Conservation (phyloP, 2,888 invertebrate genomes). For the Lasioglossum pauxillum region DNA sequence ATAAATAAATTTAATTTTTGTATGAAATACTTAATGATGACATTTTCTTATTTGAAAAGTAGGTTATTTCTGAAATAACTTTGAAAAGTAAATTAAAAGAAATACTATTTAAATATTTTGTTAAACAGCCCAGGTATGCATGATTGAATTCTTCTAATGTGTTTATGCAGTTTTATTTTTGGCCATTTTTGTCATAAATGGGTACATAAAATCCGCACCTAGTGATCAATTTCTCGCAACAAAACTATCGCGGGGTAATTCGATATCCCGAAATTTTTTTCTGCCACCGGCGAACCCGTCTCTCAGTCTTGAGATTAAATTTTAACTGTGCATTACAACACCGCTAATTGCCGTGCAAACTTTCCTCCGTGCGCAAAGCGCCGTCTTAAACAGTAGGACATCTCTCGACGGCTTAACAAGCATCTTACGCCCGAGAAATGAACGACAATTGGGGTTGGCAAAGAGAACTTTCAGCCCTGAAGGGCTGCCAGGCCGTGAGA, state of each 20-base stretch:
- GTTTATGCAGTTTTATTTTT: no score
- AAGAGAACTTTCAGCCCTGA: not conserved
- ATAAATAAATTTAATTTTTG: no score
- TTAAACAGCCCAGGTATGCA: no score
- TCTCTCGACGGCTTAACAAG: constrained; percentile 34
- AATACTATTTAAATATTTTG: no score
- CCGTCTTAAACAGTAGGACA: constrained; percentile 22
- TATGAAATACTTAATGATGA: no score
- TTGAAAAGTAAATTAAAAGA: no score
- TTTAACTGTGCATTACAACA: constrained; percentile 8
- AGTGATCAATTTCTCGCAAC: not conserved
- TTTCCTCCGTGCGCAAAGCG: constrained; percentile 8
- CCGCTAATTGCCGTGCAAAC: constrained; percentile 35
- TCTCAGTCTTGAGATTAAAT: not conserved
- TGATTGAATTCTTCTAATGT: no score
- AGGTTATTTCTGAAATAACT: no score
- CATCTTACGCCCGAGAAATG: constrained; percentile 12
- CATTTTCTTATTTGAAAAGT: no score
- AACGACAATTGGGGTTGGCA: constrained; percentile 11
- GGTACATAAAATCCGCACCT: no score
- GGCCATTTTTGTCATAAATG: no score
- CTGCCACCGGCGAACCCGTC: not conserved
- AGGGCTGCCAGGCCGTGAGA: not conserved
- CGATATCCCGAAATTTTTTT: not conserved
- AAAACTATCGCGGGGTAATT: not conserved